These are phyloP conservation scores for Cathartes aura DNA, from an alignment of 2,113 vertebrate genomes.

Conservation along the genomic window DNA sequence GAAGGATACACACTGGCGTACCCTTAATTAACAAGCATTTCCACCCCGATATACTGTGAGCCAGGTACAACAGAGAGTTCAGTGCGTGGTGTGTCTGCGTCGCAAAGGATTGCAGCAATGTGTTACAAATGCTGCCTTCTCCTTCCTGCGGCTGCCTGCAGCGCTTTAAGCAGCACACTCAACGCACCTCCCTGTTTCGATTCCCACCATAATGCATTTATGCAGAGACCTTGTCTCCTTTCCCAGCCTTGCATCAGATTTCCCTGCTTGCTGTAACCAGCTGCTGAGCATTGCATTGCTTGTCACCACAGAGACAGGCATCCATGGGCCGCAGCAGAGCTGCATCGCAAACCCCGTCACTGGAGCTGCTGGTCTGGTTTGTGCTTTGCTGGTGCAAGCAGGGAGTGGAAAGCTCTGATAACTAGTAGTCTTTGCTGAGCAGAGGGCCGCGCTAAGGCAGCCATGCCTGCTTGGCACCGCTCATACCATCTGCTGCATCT, in stretches of 20 bases:
- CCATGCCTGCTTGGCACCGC: neutral
- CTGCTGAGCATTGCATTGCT: neutral
- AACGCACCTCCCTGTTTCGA: accelerated
- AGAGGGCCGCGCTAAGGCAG: neutral
- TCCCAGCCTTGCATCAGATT: neutral
- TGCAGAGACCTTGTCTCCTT: neutral
- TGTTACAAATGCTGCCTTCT: neutral
- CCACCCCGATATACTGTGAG: neutral
- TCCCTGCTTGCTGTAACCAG: no score
- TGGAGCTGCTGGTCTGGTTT: neutral
- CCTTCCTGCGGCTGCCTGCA: neutral
- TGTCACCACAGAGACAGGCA: neutral
- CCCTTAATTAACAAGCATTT: neutral
- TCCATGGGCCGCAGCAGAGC: neutral
- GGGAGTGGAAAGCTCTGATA: neutral
- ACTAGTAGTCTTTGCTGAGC: neutral
- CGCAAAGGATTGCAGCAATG: neutral
- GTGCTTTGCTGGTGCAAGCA: neutral
- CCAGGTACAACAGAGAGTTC: neutral
- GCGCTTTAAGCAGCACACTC: neutral
- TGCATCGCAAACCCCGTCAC: accelerated
- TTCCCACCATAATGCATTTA: neutral
- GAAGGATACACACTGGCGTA: neutral
- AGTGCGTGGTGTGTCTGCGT: neutral
- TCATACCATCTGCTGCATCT: neutral